Percentiles rank a stretch among this genome's conserved stretches.
phyloP scores from a whole-genome alignment of 2,888 invertebrate genomes.

The Alcis repandata region DNA sequence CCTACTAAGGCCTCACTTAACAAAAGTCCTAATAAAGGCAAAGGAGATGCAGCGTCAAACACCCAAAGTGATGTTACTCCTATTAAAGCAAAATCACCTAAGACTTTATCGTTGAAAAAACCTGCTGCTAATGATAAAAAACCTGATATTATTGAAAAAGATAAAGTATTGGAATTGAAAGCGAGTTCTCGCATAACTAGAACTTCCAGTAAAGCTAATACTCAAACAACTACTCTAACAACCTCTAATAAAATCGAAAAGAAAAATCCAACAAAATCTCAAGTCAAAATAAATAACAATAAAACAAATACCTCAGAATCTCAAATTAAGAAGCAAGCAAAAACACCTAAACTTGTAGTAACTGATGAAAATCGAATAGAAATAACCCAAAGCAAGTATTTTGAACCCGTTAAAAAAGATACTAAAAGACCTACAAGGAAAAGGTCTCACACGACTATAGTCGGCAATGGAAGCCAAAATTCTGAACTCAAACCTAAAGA shows the following conservation, averaged over 20 bases:
- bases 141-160: constrained; percentile 10
- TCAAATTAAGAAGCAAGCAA: constrained; percentile 37
- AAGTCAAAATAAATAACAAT: constrained; percentile 9
- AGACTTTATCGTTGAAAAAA: constrained; percentile 31
- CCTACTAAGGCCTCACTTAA: constrained; percentile 6
- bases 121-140: constrained; percentile 2
- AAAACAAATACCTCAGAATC: constrained; percentile 23
- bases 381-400: constrained; percentile 67
- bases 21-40: constrained; percentile 16
- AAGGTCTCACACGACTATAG: constrained; percentile 52
- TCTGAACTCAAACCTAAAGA: constrained; percentile 22
- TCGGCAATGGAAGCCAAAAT: constrained; percentile 25
- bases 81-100: constrained; percentile 28
- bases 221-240: background rate
- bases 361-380: constrained; percentile 56
- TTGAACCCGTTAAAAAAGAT: constrained; percentile 47
- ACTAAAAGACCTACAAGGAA: constrained; percentile 50
- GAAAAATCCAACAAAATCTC: constrained; percentile 19
- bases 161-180: constrained; percentile 17
- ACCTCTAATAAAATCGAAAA: constrained; percentile 11
- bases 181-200: constrained; percentile 41
- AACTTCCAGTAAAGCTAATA: constrained; percentile 26
- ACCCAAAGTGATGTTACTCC: background rate
- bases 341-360: constrained; percentile 61
- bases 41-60: constrained; percentile 35